Base-by-base conservation (phyloP, 2,113 vertebrate genomes). In the Buteo buteo region DNA sequence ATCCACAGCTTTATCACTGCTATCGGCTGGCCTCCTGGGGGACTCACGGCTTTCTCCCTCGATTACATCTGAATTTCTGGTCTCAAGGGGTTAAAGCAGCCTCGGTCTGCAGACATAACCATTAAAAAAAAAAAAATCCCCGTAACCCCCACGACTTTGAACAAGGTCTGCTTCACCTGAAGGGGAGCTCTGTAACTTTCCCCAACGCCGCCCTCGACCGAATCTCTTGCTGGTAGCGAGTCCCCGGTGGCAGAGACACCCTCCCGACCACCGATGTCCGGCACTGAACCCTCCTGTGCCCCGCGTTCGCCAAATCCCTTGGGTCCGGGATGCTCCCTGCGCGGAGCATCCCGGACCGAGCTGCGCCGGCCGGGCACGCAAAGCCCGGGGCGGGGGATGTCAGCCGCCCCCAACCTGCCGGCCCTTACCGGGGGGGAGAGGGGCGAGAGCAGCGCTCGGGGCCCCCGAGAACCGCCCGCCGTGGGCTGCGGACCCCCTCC, bases 141-240 rank as follows among this genome's bases (percentile, higher is more conserved):
- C 1, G 2, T 4, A 5, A 28, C 9, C 12, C 20, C 3, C 2
- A 0, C 9, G 36, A 25, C 11, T 64, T 7, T 1, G 7, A 61
- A 1, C 4, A 2, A 34, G 40, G 11, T 58, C 72, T 31, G n/a
- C 24, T 44, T 6, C 70, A 36, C n/a, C 49, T 24, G 65, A 2
- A 26, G 44, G 50, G 45, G 19, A 70, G 36, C 57, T 52, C 71
- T 6, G 8, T 19, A 11, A 38, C 64, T 26, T 32, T 8, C 26
- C 49, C 10, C 47, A 50, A 5, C 49, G 10, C 54, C 52, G 64
- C 10, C 11, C 22, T 0, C 71, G 12, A 10, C 32, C 9, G 2
- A 9, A 21, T 13, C 69, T 17, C 54, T 13, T 9, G 34, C 52
- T 4, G 71, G 26, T 2, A 26, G 32, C 1, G 24, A n/a, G 38